Base-by-base conservation (phyloP, 2,113 vertebrate genomes). In the Abramis brama region DNA sequence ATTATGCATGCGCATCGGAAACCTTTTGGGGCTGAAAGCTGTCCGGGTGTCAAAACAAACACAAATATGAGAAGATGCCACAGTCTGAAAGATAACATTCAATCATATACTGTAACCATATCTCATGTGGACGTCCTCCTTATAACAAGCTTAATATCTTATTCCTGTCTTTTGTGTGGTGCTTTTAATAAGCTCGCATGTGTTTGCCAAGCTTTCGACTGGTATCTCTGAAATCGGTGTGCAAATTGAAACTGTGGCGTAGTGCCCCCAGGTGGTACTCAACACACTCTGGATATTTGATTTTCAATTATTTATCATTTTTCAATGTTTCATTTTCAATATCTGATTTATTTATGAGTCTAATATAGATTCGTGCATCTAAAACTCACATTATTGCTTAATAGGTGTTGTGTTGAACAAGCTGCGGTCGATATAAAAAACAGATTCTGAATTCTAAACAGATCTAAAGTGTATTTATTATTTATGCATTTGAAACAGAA, bases 121-220 rank as follows among this genome's bases (percentile, higher is more conserved):
- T 50, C 43, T 50, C 73, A 50, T 3, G 43, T 7, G 75, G 84
- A 75, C 76, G 62, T 83, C 59, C 55, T 73, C 30, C 21, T 84
- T 71, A 33, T 85, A 87, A 85, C 50, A 75, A 89, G 86, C 85
- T 57, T 87, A 83, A 79, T 52, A 45, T 87, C 83, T 84, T 86
- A 87, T 89, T 77, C 15, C 79, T 79, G n/a, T 79, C 33, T 36
- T 86, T 81, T 68, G 76, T 59, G 27, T 82, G 79, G 39, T 77
- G 84, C 60, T 25, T 47, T 77, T 57, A 87, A 90, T 86, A 89
- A 91, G 75, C 73, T 78, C 88, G 80, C 84, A 84, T 88, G 89
- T 91, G 91, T 94, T 90, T 86, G 89, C 82, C 62, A 82, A 73
- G 78, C 87, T 19, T n/a, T 68, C 36, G 55, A 79, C 43, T 12